phyloP scores from a whole-genome alignment of 92 coral and sea anemone species.

The Epizoanthus ramosus region DNA sequence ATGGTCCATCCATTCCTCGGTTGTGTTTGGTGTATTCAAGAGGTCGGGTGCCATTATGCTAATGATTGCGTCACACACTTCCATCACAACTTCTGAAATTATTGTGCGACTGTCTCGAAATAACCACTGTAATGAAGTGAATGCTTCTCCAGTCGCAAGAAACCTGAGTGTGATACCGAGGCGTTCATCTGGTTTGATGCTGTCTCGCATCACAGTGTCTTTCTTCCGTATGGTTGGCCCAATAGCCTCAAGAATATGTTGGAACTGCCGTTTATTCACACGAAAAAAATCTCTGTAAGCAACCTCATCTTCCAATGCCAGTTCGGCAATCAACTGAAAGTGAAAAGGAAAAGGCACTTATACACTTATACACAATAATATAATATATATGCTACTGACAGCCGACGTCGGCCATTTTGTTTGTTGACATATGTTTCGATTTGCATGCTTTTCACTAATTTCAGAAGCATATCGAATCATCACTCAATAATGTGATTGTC shows the following conservation, averaged over 20 bases:
- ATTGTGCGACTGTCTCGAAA: constrained; percentile 37
- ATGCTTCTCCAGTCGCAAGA: constrained; percentile 42
- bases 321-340: constrained; percentile 40
- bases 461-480: too few species aligned
- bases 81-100: constrained; percentile 31
- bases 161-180: constrained; percentile 11
- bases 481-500: too few species aligned
- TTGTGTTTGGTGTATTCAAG: neutral
- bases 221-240: constrained; percentile 31
- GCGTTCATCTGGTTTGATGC: constrained; percentile 41
- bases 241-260: neutral
- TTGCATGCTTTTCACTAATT: too few species aligned
- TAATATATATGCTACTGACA: too few species aligned
- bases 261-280: constrained; percentile 29
- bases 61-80: constrained; percentile 14
- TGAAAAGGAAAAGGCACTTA: neutral
- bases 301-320: constrained; percentile 29
- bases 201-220: constrained; percentile 52
- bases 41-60: neutral
- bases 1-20: neutral
- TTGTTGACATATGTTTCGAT: neutral
- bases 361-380: neutral
- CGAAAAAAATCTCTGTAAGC: constrained; percentile 37
- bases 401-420: too few species aligned
- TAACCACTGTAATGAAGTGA: constrained; percentile 26